Percentiles rank a stretch among this genome's conserved stretches.
phyloP scores from a whole-genome alignment of 2,797 vertebrate genomes.

The Macropodus opercularis region DNA sequence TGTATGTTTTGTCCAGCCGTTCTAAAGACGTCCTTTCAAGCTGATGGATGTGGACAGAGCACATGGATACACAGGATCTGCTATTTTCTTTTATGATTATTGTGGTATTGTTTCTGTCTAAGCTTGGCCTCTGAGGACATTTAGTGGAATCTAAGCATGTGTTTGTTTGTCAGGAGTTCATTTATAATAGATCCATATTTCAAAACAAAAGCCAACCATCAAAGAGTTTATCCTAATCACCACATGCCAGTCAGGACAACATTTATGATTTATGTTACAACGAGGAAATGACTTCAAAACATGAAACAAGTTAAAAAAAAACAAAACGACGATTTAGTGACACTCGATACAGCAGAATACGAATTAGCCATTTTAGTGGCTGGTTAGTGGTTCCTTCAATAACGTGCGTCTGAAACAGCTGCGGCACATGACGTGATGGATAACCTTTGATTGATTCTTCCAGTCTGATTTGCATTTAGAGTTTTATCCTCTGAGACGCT shows the following conservation, averaged over 20 bases:
- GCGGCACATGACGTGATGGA: constrained; percentile 41
- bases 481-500: constrained; percentile 48
- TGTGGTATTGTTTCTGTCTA: constrained; percentile 67
- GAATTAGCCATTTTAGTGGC: constrained; percentile 49
- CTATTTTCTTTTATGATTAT: constrained; percentile 67
- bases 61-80: constrained; percentile 68
- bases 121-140: constrained; percentile 68
- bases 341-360: constrained; percentile 35
- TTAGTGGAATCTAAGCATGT: constrained; percentile 61
- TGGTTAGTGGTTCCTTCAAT: constrained; percentile 32
- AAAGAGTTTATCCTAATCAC: constrained; percentile 68
- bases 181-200: constrained; percentile 72
- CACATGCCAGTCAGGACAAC: constrained; percentile 43
- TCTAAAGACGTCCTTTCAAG: constrained; percentile 59
- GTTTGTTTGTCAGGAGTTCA: constrained; percentile 76
- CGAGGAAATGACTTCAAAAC: constrained; percentile 43
- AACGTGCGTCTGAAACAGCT: constrained; percentile 32
- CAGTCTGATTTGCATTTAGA: constrained; percentile 51
- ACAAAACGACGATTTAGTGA: constrained; percentile 23
- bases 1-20: constrained; percentile 57
- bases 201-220: constrained; percentile 71
- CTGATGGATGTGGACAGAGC: constrained; percentile 60
- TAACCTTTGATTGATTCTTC: constrained; percentile 50
- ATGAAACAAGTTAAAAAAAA: constrained; percentile 40
- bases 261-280: constrained; percentile 55